Conservation (phyloP, 2,113 vertebrate species). For the Indicator maculatus region DNA sequence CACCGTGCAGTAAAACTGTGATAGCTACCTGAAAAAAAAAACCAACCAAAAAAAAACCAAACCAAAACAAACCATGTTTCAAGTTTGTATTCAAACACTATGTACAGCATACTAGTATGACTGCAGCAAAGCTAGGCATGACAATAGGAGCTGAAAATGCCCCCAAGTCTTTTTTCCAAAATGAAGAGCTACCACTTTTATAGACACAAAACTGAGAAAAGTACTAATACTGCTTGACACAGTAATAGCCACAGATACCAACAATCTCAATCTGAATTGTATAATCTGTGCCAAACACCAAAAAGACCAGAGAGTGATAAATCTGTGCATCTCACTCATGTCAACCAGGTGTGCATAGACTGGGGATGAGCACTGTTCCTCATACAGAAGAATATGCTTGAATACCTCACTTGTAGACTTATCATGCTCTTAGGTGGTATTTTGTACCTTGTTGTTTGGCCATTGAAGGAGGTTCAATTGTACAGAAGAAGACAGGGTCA, state of each 20-base stretch:
- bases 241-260: neutral
- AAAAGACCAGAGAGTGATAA: neutral
- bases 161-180: neutral
- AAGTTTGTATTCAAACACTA: neutral
- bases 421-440: neutral
- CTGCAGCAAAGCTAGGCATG: neutral
- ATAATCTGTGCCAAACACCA: neutral
- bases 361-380: neutral
- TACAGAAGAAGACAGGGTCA: conserved; percentile 98
- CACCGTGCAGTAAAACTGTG: fast-evolving
- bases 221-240: neutral
- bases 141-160: neutral
- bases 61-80: neutral
- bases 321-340: neutral
- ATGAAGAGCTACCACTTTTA: neutral
- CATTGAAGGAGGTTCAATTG: conserved; percentile 93
- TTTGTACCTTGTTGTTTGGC: conserved; percentile 86
- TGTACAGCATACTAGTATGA: neutral
- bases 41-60: neutral
- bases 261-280: neutral
- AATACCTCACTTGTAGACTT: neutral
- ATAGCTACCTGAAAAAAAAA: neutral
- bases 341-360: neutral
- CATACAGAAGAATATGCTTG: neutral
- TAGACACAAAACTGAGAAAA: neutral